These are phyloP conservation scores for Erpornis zantholeuca DNA, from an alignment of 2,113 vertebrate species.

Conservation along the genomic window DNA sequence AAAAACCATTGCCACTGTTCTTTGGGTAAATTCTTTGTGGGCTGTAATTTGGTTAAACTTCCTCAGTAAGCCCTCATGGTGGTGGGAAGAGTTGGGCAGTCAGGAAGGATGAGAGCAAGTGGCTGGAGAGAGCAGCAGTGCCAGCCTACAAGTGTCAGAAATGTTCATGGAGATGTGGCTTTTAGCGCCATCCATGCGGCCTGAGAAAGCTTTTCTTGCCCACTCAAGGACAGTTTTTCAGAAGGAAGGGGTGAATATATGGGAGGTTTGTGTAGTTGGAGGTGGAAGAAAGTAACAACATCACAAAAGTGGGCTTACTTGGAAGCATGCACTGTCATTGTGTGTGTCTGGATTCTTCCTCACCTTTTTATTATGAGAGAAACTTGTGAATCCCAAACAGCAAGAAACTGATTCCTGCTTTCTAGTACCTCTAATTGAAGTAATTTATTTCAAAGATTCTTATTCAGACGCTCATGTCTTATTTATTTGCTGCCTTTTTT, in stretches of 20 bases:
- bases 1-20: fast-evolving
- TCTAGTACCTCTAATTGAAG: not conserved
- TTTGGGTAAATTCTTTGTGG: not conserved
- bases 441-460: not conserved
- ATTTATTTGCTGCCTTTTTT: not conserved
- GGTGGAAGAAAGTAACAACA: not conserved
- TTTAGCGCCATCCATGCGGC: not conserved
- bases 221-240: not conserved
- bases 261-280: not conserved
- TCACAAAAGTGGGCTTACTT: not conserved
- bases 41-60: not conserved
- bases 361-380: not conserved
- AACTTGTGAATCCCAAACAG: not conserved
- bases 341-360: not conserved
- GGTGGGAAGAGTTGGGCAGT: not conserved
- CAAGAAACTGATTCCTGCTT: not conserved
- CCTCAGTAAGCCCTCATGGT: not conserved
- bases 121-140: not conserved
- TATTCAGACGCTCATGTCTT: not conserved
- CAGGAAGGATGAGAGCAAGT: not conserved
- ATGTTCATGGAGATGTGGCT: not conserved
- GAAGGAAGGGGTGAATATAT: not conserved
- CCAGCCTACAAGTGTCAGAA: not conserved
- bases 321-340: not conserved
- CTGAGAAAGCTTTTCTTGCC: not conserved